These are phyloP conservation scores for Abscondita cerata DNA, from an alignment of 2,888 invertebrate genomes.

Conservation along the genomic window DNA sequence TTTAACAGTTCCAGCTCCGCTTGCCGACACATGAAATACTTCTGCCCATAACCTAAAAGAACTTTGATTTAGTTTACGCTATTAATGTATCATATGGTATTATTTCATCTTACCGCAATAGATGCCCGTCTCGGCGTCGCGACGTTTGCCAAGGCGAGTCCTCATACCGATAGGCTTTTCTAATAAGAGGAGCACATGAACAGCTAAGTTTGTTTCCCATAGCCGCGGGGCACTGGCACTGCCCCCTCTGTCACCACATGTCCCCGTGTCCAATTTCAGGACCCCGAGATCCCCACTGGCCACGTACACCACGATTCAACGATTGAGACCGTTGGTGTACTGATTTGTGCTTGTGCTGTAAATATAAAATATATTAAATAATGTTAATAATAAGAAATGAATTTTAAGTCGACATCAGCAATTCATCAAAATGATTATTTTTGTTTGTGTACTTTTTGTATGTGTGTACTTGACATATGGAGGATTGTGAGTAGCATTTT, in stretches of 20 bases:
- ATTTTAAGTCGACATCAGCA: too few species aligned
- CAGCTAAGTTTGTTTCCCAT: constrained; percentile 99
- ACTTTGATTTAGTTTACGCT: background rate
- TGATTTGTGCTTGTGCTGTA: constrained; percentile 64
- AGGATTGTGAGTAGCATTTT: too few species aligned
- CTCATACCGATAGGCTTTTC: constrained; percentile 96
- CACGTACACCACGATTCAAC: constrained; percentile 70
- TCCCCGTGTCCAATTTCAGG: constrained; percentile 56
- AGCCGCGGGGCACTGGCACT: constrained; percentile 63
- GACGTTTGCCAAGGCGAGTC: constrained; percentile 95
- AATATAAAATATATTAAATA: constrained; percentile 13
- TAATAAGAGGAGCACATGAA: constrained; percentile 95
- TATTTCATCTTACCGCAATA: constrained; percentile 74
- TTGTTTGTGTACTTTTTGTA: too few species aligned
- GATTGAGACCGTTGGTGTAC: constrained; percentile 77
- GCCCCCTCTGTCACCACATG: constrained; percentile 82
- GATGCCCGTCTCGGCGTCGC: constrained; percentile 83
- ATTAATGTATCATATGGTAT: background rate
- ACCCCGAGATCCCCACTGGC: constrained; percentile 53
- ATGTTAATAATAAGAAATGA: background rate
- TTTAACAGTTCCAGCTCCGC: constrained; percentile 90
- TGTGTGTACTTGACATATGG: too few species aligned
- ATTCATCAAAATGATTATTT: too few species aligned
- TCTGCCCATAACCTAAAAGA: constrained; percentile 92
- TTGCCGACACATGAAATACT: constrained; percentile 96